These are phyloP conservation scores for Smittia aterrima DNA, from an alignment of 2,888 invertebrate genomes.

Conservation along the genomic window DNA sequence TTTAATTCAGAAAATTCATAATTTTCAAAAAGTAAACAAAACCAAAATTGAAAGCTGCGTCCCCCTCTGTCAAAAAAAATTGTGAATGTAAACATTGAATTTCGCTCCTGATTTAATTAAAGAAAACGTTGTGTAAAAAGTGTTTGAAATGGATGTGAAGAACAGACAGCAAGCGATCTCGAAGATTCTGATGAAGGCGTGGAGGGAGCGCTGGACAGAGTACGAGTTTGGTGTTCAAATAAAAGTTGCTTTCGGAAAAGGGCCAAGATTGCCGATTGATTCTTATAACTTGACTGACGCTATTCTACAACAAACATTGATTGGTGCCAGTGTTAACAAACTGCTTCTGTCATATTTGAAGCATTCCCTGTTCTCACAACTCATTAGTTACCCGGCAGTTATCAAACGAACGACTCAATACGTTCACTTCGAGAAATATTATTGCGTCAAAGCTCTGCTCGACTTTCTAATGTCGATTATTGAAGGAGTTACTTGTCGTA, in stretches of 20 bases:
- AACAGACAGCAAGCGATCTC: slow-evolving; percentile 18
- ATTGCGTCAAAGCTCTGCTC: slow-evolving; percentile 81
- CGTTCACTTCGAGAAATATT: slow-evolving; percentile 81
- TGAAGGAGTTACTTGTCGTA: slow-evolving; percentile 62
- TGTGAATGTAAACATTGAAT: too few relatives aligned
- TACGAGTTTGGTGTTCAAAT: slow-evolving; percentile 95
- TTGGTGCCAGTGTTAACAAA: slow-evolving; percentile 85
- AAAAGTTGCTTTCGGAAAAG: slow-evolving; percentile 66
- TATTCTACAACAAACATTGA: slow-evolving; percentile 88
- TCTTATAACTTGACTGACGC: slow-evolving; percentile 91
- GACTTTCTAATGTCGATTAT: slow-evolving; percentile 77
- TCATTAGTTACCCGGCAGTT: slow-evolving; percentile 89
- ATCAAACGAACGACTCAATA: slow-evolving; percentile 85
- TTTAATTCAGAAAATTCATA: too few relatives aligned
- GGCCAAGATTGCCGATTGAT: slow-evolving; percentile 61
- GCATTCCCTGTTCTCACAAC: slow-evolving; percentile 85
- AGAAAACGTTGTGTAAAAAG: too few relatives aligned
- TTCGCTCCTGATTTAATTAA: too few relatives aligned
- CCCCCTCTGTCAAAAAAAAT: too few relatives aligned
- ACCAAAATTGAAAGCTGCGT: too few relatives aligned
- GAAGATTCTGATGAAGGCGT: slow-evolving; percentile 58
- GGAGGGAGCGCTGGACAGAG: slow-evolving; percentile 95
- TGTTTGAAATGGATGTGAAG: slow-evolving; percentile 29
- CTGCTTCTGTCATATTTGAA: slow-evolving; percentile 87
- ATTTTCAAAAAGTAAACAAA: not conserved